phyloP scores from a whole-genome alignment of 2,113 vertebrate genomes.

The Mus pahari region DNA sequence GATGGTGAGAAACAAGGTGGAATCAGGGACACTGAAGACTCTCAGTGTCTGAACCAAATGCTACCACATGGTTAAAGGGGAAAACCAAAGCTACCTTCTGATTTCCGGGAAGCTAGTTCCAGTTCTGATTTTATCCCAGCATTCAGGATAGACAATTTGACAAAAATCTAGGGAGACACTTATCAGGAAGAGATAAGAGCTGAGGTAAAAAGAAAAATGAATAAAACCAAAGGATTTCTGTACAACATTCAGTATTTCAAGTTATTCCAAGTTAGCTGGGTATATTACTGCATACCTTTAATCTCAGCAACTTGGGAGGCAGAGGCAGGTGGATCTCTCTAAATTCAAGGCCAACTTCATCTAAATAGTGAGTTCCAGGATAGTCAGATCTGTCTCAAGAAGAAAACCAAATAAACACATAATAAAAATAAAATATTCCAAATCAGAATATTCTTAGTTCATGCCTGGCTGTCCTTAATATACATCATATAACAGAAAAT shows the following conservation, averaged over 20 bases:
- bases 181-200: neutral
- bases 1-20: rapidly evolving
- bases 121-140: neutral
- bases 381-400: neutral
- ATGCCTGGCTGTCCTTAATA: rapidly evolving
- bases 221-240: neutral
- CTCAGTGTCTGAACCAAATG: neutral
- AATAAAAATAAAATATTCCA: neutral
- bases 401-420: neutral
- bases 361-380: neutral
- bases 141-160: neutral
- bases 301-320: neutral
- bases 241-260: neutral
- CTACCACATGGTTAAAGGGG: neutral
- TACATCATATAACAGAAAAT: rapidly evolving
- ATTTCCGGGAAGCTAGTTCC: neutral
- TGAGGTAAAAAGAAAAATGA: neutral
- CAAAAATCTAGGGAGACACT: neutral
- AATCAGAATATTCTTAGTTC: neutral
- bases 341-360: neutral
- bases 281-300: neutral
- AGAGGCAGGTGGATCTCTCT: neutral
- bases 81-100: neutral
- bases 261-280: neutral
- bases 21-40: neutral